Evolutionary conservation across 1,140 invertebrate genomes (phyloP).

Genomic region (Zaprionus africanus): DNA sequence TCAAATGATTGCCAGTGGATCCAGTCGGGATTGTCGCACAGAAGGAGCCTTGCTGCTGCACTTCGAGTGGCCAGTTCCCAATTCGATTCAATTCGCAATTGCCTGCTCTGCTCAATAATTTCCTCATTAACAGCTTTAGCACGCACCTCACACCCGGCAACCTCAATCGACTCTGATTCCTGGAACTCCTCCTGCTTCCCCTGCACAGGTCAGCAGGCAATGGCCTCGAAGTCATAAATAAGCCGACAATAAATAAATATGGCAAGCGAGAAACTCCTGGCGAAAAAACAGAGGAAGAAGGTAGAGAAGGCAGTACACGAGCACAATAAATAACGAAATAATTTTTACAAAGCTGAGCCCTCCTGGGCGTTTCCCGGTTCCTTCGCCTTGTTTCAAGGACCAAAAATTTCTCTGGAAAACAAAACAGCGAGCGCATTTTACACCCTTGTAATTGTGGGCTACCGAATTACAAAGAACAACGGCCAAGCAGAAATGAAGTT

Average conservation of each 20-base stretch:
- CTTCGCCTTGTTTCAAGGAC: neutral
- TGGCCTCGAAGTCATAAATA: conserved; percentile 58
- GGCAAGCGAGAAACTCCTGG: conserved; percentile 25
- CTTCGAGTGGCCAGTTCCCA: conserved; percentile 22
- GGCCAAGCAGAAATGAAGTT: neutral
- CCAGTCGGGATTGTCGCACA: conserved; percentile 15
- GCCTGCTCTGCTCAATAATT: conserved; percentile 54
- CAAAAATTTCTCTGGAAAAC: conserved; percentile 44
- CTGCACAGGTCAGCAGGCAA: conserved; percentile 36
- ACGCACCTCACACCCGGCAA: conserved; percentile 28
- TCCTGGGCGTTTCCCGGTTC: conserved; percentile 5
- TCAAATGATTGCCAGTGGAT: conserved; percentile 48
- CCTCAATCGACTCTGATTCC: neutral
- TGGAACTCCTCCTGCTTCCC: neutral
- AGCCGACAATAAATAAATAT: conserved; percentile 66
- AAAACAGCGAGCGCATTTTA: conserved; percentile 51
- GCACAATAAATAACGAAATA: conserved; percentile 69
- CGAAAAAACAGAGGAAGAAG: neutral
- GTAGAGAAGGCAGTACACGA: neutral
- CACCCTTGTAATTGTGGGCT: conserved; percentile 71
- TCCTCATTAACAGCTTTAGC: conserved; percentile 66
- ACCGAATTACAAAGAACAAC: conserved; percentile 34
- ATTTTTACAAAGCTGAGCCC: conserved; percentile 38
- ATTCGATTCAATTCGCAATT: conserved; percentile 28
- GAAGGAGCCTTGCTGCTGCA: neutral